Evolutionary conservation across 2,797 vertebrate species (phyloP), one percentile per base, ranked within the genome.

Genomic region (Limosa lapponica): DNA sequence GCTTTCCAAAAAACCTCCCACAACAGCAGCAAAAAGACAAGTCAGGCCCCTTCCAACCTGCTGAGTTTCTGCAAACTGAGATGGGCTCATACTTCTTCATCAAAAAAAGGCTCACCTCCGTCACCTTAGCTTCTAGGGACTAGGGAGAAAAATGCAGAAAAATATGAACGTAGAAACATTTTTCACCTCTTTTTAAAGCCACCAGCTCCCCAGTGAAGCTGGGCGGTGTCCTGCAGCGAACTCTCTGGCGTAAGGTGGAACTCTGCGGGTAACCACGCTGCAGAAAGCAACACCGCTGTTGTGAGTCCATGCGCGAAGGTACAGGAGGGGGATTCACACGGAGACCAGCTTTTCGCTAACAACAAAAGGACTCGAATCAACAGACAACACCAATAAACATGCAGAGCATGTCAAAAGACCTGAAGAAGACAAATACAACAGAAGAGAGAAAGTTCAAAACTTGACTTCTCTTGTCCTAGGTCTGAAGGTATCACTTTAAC

Each of bases 331-430:
- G 70, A 78, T 19, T 90, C 80, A 59, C 23, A 82, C 16, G 4
- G 30, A 69, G 39, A 93, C 89, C 86, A 74, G 81, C 93, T 93
- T 90, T 81, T 95, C 37, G 73, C 61, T 89, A 71, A 89, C 78
- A 69, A 94, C 89, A 65, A 18, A 88, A 67, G 83, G 83, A 94
- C 64, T 82, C 2, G 1, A 28, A 23, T 55, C 83, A 89, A 98
- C 73, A 65, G 88, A 95, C 86, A 78, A 97, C 95, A 97, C 82
- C 82, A 51, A 93, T 79, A 96, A 93, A 97, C 98, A 91, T 98
- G 98, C 98, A 97, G 87, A 96, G 87, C 91, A 69, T 92, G 58
- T 89, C 69, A 86, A 83, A 83, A 95, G 94, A 96, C 91, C 94
- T 34, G 54, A 85, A 94, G 46, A 91, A 48, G 80, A 95, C 93